Base-by-base conservation (phyloP, 2,797 vertebrate genomes). In the Falco concolor region DNA sequence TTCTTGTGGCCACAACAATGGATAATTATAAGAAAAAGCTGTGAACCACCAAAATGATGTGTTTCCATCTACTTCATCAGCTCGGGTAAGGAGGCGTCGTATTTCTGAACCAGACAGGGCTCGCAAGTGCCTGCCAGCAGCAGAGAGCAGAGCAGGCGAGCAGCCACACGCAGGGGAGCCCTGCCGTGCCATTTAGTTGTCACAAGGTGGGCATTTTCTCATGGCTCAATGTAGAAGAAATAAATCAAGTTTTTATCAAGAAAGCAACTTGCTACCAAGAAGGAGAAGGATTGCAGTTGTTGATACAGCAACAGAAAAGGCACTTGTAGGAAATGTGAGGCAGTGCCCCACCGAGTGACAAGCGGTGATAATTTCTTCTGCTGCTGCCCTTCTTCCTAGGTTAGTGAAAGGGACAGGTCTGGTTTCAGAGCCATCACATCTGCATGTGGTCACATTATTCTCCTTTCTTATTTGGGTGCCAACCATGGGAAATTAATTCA, bases 121-220 rank as follows among this genome's bases (percentile, higher is more conserved):
- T 34, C 61, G 28, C 28, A 13, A 36, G 42, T 47, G 45, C 27
- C 25, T 12, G 3, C 4, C 7, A 83, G 24, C 64, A 70, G 49
- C 61, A 34, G 86, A 34, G 56, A 42, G 59, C 38, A 13, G 60
- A 50, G 60, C 2, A 38, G 52, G 36, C 2, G 19, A 67, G 34
- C 60, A 54, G 65, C 34, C 69, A 8, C 0, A 0, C 0, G 1
- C 1, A 0, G 34, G 17, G 10, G 8, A 83, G 34, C 56, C 53
- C 4, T 0, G 2, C 30, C 2, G 0, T 6, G n/a, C 36, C 0
- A 0, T 54, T 57, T 42, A 2, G 2, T 22, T 63, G 64, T 27
- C 38, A 28, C 47, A 23, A 34, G 80, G 54, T 1, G 0, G 5
- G 21, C 16, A 4, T 73, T 75, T 87, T 67, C 68, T 63, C 2